Conservation (phyloP, 2,888 invertebrate genomes). For the Phyllotreta cruciferae region DNA sequence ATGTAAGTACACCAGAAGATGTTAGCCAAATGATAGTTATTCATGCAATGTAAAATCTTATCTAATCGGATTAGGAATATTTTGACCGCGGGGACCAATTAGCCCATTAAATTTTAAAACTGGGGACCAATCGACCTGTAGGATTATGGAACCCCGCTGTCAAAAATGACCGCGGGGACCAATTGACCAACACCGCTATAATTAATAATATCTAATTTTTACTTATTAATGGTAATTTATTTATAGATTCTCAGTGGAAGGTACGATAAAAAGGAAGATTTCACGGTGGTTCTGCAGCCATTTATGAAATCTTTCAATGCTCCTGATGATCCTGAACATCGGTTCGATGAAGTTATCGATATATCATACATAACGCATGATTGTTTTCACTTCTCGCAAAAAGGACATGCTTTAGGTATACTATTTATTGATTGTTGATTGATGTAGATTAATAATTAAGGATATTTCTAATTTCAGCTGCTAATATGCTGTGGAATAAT, state of each 20-base stretch:
- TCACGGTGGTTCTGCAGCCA: slow-evolving; percentile 76
- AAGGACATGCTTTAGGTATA: slow-evolving; percentile 78
- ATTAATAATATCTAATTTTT: neutral
- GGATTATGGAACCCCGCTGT: too few species aligned
- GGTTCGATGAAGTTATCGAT: slow-evolving; percentile 67
- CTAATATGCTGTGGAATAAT: slow-evolving; percentile 78
- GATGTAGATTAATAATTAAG: neutral
- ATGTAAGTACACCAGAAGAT: too few species aligned
- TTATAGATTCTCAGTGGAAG: slow-evolving; percentile 66
- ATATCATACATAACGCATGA: slow-evolving; percentile 76
- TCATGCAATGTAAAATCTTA: too few species aligned
- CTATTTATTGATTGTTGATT: too few species aligned
- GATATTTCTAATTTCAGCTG: slow-evolving; percentile 60
- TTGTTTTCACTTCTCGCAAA: slow-evolving; percentile 82
- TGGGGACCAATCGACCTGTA: too few species aligned
- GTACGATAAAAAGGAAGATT: slow-evolving; percentile 71
- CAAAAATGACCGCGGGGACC: too few species aligned
- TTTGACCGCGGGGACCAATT: too few species aligned
- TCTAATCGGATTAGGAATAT: too few species aligned
- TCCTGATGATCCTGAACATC: slow-evolving; percentile 59
- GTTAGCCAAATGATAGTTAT: too few species aligned
- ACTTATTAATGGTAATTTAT: neutral
- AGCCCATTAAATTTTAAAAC: too few species aligned
- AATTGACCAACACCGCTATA: too few species aligned
- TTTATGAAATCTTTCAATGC: slow-evolving; percentile 76